A percentile compares a stretch with the other conserved stretches of the same genome.
phyloP scores from a whole-genome alignment of 1,140 invertebrate genomes.

The Drosophila cardini region DNA sequence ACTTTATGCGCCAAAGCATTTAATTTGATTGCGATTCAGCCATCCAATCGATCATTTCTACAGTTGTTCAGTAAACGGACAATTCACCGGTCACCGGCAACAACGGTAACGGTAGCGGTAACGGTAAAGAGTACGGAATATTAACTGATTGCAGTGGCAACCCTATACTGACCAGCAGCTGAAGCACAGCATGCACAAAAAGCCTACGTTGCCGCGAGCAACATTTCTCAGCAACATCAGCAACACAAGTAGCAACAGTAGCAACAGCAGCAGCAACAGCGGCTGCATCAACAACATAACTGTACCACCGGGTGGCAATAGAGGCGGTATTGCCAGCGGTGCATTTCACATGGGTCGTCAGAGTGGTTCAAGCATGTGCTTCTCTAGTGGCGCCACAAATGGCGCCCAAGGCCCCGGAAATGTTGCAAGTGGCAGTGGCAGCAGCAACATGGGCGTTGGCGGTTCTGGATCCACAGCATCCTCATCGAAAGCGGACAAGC shows the following conservation, averaged over 20 bases:
- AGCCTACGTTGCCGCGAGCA: conserved; percentile 73
- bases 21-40: conserved; percentile 71
- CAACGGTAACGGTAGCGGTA: conserved; percentile 9
- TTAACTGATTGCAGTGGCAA: too few species aligned
- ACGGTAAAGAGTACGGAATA: background rate
- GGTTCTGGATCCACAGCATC: conserved; percentile 13
- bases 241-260: conserved; percentile 14
- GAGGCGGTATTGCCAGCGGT: conserved; percentile 4
- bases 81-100: background rate
- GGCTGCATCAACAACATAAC: conserved; percentile 40
- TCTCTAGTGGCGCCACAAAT: conserved; percentile 40
- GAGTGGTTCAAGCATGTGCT: conserved; percentile 35
- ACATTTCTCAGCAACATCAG: conserved; percentile 55
- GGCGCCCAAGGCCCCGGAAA: conserved; percentile 30
- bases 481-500: conserved; percentile 59
- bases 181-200: conserved; percentile 69
- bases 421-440: conserved; percentile 1
- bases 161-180: conserved; percentile 7
- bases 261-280: conserved; percentile 25
- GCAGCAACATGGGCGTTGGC: background rate
- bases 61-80: conserved; percentile 10
- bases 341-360: conserved; percentile 37
- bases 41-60: conserved; percentile 26
- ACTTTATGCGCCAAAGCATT: conserved; percentile 67
- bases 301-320: conserved; percentile 37